These are phyloP conservation scores for Bolinopsis microptera DNA, from an alignment of 37 sponge, comb jelly and placozoan genomes.

Conservation along the genomic window DNA sequence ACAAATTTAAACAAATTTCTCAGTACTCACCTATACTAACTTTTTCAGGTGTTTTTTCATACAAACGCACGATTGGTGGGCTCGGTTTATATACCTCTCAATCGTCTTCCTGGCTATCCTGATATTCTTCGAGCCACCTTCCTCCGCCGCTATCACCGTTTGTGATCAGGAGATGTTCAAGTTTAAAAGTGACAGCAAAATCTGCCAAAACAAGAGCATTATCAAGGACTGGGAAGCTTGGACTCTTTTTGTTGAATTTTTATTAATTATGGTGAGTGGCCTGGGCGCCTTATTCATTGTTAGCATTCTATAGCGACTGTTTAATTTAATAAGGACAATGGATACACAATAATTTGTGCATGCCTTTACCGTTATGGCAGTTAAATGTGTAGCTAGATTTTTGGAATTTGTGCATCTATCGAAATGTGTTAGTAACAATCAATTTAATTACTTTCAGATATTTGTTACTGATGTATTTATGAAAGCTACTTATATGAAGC, in stretches of 20 bases:
- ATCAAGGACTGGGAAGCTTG: constrained; percentile 41
- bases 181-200: background rate
- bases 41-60: constrained; percentile 59
- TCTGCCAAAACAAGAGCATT: constrained; percentile 32
- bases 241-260: constrained; percentile 57
- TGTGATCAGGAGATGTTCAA: background rate
- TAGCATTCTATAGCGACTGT: no score
- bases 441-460: no score
- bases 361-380: no score
- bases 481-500: constrained; percentile 61
- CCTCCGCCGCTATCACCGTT: constrained; percentile 43
- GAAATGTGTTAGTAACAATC: no score
- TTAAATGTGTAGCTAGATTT: no score
- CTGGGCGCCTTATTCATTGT: no score
- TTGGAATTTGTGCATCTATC: no score
- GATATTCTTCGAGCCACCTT: constrained; percentile 53
- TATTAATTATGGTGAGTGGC: constrained; percentile 40
- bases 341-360: no score
- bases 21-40: no score
- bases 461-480: constrained; percentile 63
- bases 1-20: no score
- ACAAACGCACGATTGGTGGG: constrained; percentile 36
- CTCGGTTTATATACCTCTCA: constrained; percentile 31
- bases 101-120: constrained; percentile 39
- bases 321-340: no score